These are phyloP conservation scores for Bostrychus sinensis DNA, from an alignment of 2,113 vertebrate genomes.

Conservation along the genomic window DNA sequence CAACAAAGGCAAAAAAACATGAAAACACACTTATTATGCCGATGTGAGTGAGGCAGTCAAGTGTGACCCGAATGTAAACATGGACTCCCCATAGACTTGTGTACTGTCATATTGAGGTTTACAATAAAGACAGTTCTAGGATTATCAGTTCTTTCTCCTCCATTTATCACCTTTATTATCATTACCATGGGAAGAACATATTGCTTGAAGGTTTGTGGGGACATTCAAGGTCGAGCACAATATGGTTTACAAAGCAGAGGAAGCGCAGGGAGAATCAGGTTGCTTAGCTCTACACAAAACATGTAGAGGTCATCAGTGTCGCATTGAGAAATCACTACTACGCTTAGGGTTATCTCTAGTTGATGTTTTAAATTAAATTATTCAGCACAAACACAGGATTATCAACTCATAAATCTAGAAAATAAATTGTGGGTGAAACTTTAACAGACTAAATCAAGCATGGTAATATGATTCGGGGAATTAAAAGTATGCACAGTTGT, in stretches of 20 bases:
- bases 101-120: not conserved
- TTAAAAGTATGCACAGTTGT: no score
- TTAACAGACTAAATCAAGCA: no score
- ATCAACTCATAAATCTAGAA: no score
- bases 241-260: slow-evolving; percentile 15
- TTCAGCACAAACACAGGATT: no score
- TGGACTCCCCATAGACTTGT: not conserved
- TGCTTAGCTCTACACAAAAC: slow-evolving; percentile 10
- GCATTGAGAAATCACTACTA: not conserved
- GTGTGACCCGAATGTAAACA: slow-evolving; percentile 8
- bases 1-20: slow-evolving; percentile 32
- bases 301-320: not conserved
- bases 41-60: slow-evolving; percentile 6
- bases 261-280: not conserved
- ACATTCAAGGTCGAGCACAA: slow-evolving; percentile 48
- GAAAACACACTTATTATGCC: slow-evolving; percentile 27
- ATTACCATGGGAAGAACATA: not conserved
- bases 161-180: slow-evolving; percentile 3
- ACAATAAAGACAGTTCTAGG: not conserved
- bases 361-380: no score
- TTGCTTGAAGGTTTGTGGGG: slow-evolving; percentile 10
- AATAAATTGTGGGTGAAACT: no score
- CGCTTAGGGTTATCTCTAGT: no score
- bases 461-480: no score
- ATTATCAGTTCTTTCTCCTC: not conserved